Evolutionary conservation across 1,140 invertebrate species (phyloP), one percentile per base, ranked within the genome.

Genomic region (Coptotermes formosanus): DNA sequence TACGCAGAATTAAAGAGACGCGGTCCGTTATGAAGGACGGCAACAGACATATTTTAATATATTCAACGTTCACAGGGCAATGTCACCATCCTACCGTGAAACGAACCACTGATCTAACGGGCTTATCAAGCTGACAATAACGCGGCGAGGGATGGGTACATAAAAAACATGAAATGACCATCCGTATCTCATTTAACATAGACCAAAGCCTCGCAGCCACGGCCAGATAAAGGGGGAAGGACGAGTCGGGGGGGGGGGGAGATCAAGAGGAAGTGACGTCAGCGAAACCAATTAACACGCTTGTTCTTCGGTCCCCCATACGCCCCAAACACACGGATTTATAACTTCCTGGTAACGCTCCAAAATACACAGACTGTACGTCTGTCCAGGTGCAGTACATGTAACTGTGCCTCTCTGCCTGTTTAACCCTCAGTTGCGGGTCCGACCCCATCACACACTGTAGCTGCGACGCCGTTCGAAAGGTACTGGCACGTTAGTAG

Each of bases 241-340:
- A 38, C 38, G 38, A 38, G 38, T 38, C 38, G 4, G 64, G 25
- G 25, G 59, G 59, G 59, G 25, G 6, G 59, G 19, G 59, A 64
- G 0, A 75, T 75, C 25, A 75, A 75, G 64, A 75, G 64, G 64
- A 7, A 30, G n/a, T 75, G 64, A 75, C 64, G 64, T 75, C 64
- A 75, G 25, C n/a, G 25, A 75, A 75, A n/a, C n/a, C 64, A 75
- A n/a, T 75, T 75, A 75, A 30, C n/a, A 75, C 64, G n/a, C 64
- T n/a, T 75, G 64, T 75, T 75, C n/a, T 75, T 25, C 8, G 14
- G 25, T n/a, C n/a, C 64, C 30, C 64, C 25, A 75, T 75, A n/a
- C 52, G 52, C 52, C 14, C 4, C 3, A 1, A 55, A 55, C 52
- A 55, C 19, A 19, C 19, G 52, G 19, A 4, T 55, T 55, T 55